Base-by-base conservation (phyloP, 2,113 vertebrate genomes). In the Apteryx mantelli region DNA sequence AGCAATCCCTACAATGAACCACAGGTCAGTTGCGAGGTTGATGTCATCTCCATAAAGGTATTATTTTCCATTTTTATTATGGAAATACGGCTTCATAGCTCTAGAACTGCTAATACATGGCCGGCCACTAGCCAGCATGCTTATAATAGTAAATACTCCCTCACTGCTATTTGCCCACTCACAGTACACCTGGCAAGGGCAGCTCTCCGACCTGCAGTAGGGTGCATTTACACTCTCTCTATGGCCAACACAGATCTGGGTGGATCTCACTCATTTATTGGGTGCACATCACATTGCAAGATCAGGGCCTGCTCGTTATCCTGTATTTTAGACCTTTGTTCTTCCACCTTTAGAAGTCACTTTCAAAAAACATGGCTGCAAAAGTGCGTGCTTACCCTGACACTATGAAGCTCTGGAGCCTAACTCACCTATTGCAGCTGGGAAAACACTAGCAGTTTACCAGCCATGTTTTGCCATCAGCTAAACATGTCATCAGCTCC, bases 31-130 rank as follows among this genome's bases (percentile, higher is more conserved):
- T 69, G 48, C 70, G 85, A 91, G 58, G 87, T 94, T 94, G 78
- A 97, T 56, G 58, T 88, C 65, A 91, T 87, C 90, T 96, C 93
- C 83, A 82, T 46, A 92, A 91, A 95, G 95, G 70, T 92, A 79
- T 87, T 92, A 46, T 93, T 96, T 92, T 94, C 95, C 78, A 79
- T 50, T 95, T 94, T 95, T 78, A 90, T 78, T 48, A 88, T 0
- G 18, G 91, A 96, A 94, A 95, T 91, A 91, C 44, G 46, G 91
- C 75, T 97, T 96, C 84, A 89, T 68, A 86, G 85, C 71, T 78
- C 75, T 76, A 86, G 68, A 80, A 87, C 93, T 95, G 75, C 82
- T 95, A 91, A 94, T 77, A 82, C 91, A 80, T 0, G 0, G 68
- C 89, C 50, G 1, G 93, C 89, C 68, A 80, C 82, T 86, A 46